Conservation (phyloP, 2,797 vertebrate genomes). For the Tragelaphus oryx region DNA sequence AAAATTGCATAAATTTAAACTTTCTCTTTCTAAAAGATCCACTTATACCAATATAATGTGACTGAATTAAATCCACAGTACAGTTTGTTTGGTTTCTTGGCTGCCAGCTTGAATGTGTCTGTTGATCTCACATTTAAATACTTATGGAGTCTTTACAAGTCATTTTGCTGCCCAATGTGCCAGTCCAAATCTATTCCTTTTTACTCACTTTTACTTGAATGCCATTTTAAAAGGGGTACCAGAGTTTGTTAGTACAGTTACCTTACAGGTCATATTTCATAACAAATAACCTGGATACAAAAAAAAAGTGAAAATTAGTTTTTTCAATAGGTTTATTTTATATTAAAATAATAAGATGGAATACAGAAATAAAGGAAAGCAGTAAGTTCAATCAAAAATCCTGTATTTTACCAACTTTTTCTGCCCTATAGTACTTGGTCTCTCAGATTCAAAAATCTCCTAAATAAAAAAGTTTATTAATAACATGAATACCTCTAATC, state of each 20-base stretch:
- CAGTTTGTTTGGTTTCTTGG: background rate
- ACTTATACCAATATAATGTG: background rate
- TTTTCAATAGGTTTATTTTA: background rate
- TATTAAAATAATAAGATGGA: background rate
- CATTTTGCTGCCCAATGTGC: background rate
- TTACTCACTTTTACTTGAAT: background rate
- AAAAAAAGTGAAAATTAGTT: background rate
- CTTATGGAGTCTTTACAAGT: background rate
- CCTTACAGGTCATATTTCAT: background rate
- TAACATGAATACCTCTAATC: background rate
- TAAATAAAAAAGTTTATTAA: background rate
- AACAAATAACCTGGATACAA: background rate
- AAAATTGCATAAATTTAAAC: background rate
- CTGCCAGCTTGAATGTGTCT: background rate
- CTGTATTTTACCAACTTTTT: background rate
- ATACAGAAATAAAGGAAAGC: background rate
- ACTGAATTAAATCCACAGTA: background rate
- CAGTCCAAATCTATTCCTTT: background rate
- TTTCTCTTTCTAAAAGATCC: background rate
- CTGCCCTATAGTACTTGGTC: background rate
- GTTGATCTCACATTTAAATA: background rate
- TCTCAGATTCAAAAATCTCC: background rate
- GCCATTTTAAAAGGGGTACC: background rate
- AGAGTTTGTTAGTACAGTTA: background rate
- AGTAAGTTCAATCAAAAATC: background rate